Conservation (phyloP, 2,113 vertebrate species). For the Gallinago paraguaiae region DNA sequence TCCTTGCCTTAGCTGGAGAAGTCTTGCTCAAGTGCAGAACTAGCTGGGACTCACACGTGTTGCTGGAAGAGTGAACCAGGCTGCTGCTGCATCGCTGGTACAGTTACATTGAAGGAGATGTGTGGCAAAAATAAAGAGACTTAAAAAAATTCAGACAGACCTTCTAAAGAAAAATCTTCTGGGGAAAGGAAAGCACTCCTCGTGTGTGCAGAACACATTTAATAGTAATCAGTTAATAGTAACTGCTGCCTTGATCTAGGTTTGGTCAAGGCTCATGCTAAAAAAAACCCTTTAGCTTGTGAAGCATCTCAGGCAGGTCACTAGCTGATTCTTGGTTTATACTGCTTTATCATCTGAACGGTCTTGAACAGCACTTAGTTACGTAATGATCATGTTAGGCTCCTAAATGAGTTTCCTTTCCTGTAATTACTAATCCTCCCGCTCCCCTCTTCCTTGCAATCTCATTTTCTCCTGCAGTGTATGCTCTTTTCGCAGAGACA, state of each 20-base stretch:
- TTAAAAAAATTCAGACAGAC: background rate
- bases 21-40: background rate
- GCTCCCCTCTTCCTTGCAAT: slow-evolving; percentile 33
- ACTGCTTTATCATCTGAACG: background rate
- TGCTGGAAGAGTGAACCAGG: background rate
- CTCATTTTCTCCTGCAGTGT: slow-evolving; percentile 43
- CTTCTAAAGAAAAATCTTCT: background rate
- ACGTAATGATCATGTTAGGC: background rate
- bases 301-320: background rate
- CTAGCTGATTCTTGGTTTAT: slow-evolving; percentile 1
- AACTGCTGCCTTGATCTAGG: background rate
- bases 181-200: background rate
- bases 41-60: background rate
- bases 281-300: background rate
- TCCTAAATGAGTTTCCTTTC: slow-evolving; percentile 45
- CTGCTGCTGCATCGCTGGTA: fast-evolving
- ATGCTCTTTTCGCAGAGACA: background rate
- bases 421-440: slow-evolving; percentile 34
- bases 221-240: background rate
- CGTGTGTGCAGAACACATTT: background rate
- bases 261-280: background rate
- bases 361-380: background rate
- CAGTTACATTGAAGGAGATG: background rate
- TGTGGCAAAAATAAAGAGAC: background rate
- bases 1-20: background rate